Conservation (phyloP, 2,797 vertebrate species). For the Lateolabrax maculatus region DNA sequence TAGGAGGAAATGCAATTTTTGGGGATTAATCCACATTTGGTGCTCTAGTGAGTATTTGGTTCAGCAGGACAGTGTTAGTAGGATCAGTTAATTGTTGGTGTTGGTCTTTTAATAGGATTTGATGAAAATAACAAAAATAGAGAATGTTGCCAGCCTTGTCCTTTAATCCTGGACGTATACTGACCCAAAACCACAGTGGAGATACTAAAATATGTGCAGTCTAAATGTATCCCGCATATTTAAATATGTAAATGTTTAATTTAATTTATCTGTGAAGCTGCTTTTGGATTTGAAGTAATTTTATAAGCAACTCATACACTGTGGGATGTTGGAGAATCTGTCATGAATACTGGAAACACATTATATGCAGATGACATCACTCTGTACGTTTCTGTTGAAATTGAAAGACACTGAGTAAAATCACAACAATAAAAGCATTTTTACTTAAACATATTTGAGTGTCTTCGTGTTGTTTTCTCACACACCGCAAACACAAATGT, state of each 20-base stretch:
- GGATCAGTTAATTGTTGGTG: not conserved
- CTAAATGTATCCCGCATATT: not conserved
- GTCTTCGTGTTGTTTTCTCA: conserved; percentile 4
- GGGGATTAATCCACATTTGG: not conserved
- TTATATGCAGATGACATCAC: conserved; percentile 16
- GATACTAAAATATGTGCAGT: not conserved
- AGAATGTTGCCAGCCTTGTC: not conserved
- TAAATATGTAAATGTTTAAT: not conserved
- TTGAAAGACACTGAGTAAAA: not conserved
- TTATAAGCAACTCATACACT: not conserved
- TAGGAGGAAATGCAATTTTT: too few relatives aligned
- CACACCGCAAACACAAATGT: not conserved
- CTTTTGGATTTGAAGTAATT: not conserved
- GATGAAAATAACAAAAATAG: not conserved
- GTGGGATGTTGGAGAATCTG: not conserved
- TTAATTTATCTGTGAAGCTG: conserved; percentile 3
- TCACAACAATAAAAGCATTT: conserved; percentile 15
- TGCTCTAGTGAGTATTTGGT: not conserved
- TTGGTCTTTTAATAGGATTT: not conserved
- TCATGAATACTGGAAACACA: not conserved
- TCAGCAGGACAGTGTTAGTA: not conserved
- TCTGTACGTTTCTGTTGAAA: not conserved
- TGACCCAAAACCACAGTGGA: not conserved
- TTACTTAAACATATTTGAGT: not conserved
- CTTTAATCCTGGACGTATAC: not conserved